These are phyloP conservation scores for Lasioglossum morio DNA, from an alignment of 2,888 invertebrate genomes.

Conservation along the genomic window DNA sequence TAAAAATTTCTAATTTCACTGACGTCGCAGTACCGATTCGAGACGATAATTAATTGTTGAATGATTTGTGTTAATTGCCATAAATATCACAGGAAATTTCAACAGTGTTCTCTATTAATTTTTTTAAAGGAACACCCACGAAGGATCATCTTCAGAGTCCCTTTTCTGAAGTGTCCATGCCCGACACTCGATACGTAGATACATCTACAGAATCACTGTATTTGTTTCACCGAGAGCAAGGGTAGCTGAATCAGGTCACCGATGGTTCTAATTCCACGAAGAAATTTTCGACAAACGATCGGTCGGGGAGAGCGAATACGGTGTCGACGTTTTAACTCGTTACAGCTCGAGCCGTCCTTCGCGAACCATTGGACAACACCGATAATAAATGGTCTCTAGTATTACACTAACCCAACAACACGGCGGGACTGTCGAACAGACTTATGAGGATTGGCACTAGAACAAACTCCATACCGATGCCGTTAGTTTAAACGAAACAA, in stretches of 20 bases:
- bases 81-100: background rate
- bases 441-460: slow-evolving; percentile 68
- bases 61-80: background rate
- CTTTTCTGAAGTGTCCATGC: background rate
- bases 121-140: background rate
- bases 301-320: slow-evolving; percentile 8
- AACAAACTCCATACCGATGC: slow-evolving; percentile 57
- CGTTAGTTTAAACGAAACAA: slow-evolving; percentile 25
- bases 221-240: background rate
- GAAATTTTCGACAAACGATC: slow-evolving; percentile 12
- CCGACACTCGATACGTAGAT: background rate
- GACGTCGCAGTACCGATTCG: no score
- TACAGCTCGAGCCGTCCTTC: slow-evolving; percentile 55
- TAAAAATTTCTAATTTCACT: background rate
- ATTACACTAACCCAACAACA: slow-evolving; percentile 23
- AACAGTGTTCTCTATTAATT: background rate
- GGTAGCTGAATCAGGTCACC: background rate
- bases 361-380: slow-evolving; percentile 29
- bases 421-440: slow-evolving; percentile 51
- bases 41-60: background rate
- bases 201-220: background rate
- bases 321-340: slow-evolving; percentile 41
- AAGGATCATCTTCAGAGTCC: background rate
- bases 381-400: slow-evolving; percentile 38
- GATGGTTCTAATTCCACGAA: background rate